phyloP scores from a whole-genome alignment of 2,113 vertebrate species.

The Ptilonorhynchus violaceus region DNA sequence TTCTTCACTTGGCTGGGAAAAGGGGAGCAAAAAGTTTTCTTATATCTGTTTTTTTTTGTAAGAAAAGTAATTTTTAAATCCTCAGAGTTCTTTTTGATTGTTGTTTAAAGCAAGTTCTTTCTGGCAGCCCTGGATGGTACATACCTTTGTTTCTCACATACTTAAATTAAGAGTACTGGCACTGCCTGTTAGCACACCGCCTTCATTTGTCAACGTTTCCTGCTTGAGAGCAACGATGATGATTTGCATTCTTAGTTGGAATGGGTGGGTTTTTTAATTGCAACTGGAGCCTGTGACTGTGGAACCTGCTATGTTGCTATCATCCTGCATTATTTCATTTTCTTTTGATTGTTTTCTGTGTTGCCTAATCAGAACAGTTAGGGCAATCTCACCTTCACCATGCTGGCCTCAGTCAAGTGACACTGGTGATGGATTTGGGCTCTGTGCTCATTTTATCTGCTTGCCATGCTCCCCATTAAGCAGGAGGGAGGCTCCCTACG shows the following conservation, averaged over 20 bases:
- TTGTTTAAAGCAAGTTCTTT: not conserved
- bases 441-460: not conserved
- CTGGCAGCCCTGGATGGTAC: constrained; percentile 3
- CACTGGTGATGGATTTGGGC: not conserved
- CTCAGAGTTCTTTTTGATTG: not conserved
- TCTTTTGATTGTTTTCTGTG: not conserved
- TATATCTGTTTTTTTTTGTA: not conserved
- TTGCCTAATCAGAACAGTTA: not conserved
- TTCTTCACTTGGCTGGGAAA: not conserved
- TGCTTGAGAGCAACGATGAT: not conserved
- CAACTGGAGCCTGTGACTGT: not conserved
- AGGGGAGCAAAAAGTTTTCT: not conserved
- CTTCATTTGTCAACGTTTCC: constrained; percentile 47
- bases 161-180: constrained; percentile 38
- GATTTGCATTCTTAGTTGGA: constrained; percentile 43
- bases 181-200: constrained; percentile 45
- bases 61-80: not conserved
- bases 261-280: not conserved
- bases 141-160: constrained; percentile 57
- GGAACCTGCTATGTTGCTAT: not conserved
- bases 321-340: not conserved
- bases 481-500: not conserved
- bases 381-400: not conserved
- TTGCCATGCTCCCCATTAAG: not conserved
- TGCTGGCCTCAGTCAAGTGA: not conserved